phyloP scores from a whole-genome alignment of 2,113 vertebrate species.

The Elgaria multicarinata region DNA sequence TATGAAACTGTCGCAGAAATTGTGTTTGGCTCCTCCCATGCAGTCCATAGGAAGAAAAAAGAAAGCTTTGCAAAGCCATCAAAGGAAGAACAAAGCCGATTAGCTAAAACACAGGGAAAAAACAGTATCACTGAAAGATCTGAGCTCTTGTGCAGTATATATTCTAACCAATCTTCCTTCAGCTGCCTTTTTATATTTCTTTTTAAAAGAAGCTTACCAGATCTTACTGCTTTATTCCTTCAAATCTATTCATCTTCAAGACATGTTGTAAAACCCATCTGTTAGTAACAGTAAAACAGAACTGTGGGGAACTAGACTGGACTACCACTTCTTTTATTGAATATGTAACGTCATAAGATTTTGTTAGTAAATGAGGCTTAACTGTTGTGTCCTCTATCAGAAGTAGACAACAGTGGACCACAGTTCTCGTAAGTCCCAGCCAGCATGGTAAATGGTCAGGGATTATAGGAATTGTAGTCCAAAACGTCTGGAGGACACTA shows the following conservation, averaged over 20 bases:
- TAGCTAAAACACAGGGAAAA: neutral
- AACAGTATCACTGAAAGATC: neutral
- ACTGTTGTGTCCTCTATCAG: neutral
- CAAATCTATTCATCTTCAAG: conserved; percentile 20
- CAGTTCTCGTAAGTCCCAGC: no score
- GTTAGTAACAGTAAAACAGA: conserved; percentile 1
- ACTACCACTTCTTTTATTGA: neutral
- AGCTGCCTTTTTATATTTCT: neutral
- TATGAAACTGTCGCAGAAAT: conserved; percentile 5
- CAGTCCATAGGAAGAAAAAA: neutral
- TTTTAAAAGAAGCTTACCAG: neutral
- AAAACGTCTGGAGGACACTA: no score
- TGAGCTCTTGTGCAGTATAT: neutral
- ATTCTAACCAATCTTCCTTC: neutral
- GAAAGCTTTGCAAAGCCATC: neutral
- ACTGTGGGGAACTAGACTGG: neutral
- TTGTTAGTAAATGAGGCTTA: conserved; percentile 38
- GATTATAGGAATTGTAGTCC: no score
- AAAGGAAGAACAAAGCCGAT: neutral
- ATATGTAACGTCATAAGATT: neutral
- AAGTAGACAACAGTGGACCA: no score
- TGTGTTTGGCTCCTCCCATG: accelerated
- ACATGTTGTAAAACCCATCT: neutral
- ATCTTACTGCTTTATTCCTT: neutral
- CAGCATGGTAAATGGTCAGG: no score